phyloP scores from a whole-genome alignment of 2,888 invertebrate genomes.

The Cepaea hortensis region DNA sequence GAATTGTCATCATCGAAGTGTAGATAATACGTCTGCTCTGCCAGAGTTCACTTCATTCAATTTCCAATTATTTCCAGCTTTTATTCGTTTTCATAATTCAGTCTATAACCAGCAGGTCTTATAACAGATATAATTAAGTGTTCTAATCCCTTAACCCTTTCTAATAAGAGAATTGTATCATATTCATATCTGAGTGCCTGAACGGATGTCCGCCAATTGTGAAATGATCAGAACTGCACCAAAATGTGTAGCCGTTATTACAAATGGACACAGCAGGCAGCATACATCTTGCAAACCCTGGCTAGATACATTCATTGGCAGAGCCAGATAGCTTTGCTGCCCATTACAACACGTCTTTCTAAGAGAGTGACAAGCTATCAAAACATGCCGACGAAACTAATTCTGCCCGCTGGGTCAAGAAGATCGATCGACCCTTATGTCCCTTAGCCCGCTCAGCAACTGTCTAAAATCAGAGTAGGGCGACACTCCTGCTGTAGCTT shows the following conservation, averaged over 20 bases:
- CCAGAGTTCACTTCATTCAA: too few species aligned
- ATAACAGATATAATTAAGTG: too few species aligned
- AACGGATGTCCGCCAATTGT: too few species aligned
- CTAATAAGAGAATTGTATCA: too few species aligned
- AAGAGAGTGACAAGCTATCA: slow-evolving; percentile 40
- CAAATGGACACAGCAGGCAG: background rate
- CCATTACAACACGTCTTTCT: slow-evolving; percentile 27
- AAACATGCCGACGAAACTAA: slow-evolving; percentile 42
- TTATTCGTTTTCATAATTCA: too few species aligned
- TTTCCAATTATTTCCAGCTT: too few species aligned
- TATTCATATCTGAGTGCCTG: too few species aligned
- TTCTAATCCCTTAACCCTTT: too few species aligned
- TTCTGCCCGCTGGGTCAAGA: slow-evolving; percentile 36
- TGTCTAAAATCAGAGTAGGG: slow-evolving; percentile 40
- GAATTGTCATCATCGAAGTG: too few species aligned
- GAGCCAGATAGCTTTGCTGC: slow-evolving; percentile 25
- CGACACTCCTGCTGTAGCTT: slow-evolving; percentile 18
- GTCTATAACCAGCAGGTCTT: too few species aligned
- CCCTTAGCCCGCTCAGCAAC: background rate
- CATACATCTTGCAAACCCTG: background rate
- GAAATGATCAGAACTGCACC: too few species aligned
- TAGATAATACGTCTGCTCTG: too few species aligned
- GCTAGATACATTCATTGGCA: slow-evolving; percentile 22
- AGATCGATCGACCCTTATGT: slow-evolving; percentile 30
- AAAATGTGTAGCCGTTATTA: background rate